Evolutionary conservation across 2,797 vertebrate species (phyloP).

Genomic region (Scolopax rusticola): DNA sequence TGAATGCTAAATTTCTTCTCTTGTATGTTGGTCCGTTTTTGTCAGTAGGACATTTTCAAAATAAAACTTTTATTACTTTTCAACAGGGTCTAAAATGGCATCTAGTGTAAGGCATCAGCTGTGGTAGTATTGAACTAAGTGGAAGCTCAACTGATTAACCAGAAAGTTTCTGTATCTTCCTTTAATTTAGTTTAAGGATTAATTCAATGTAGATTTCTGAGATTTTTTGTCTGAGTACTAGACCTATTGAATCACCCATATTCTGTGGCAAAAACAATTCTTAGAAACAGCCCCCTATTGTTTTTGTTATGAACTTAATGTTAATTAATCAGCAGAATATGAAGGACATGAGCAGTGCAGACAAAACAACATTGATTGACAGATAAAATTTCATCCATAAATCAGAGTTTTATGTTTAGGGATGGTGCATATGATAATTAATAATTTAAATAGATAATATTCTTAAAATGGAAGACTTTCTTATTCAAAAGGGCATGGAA

Average conservation of each 20-base stretch:
- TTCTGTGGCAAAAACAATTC: not conserved
- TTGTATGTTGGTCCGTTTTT: not conserved
- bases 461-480: not conserved
- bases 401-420: not conserved
- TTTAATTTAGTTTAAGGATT: not conserved
- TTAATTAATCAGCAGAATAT: not conserved
- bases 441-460: not conserved
- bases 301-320: not conserved
- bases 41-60: not conserved
- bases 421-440: not conserved
- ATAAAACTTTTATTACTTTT: not conserved
- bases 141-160: not conserved
- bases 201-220: not conserved
- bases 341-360: not conserved
- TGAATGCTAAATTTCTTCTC: not conserved
- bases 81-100: not conserved
- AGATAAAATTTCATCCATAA: not conserved
- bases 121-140: not conserved
- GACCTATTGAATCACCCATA: not conserved
- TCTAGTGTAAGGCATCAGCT: not conserved
- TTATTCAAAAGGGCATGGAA: not conserved
- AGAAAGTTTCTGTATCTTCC: not conserved
- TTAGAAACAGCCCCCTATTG: rapidly evolving
- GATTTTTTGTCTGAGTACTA: not conserved
- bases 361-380: not conserved